A percentile compares a stretch with the other conserved stretches of the same genome.
Conservation (phyloP, 2,888 invertebrate species). For the Bruchidius siliquastri region DNA sequence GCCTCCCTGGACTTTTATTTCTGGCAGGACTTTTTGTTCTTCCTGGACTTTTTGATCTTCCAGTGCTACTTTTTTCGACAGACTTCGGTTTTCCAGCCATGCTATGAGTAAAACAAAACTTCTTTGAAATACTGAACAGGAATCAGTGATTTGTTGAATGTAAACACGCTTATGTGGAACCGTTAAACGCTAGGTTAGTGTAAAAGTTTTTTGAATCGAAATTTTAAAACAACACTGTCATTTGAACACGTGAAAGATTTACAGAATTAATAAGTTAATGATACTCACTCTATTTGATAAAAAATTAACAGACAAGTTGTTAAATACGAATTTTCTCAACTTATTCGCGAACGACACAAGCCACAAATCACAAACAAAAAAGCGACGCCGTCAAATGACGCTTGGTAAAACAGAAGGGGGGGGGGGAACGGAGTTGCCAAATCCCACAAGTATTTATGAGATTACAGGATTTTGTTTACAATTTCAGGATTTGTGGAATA, state of each 20-base stretch:
- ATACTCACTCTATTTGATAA: neutral
- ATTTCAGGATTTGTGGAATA: too few species aligned
- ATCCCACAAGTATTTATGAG: too few species aligned
- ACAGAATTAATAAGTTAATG: neutral
- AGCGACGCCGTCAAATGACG: neutral
- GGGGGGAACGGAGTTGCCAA: too few species aligned
- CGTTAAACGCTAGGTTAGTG: neutral
- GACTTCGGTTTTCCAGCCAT: conserved; percentile 22
- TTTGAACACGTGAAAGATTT: neutral
- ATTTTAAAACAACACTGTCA: neutral
- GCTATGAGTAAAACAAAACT: conserved; percentile 6
- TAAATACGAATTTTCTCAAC: neutral
- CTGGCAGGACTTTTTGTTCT: conserved; percentile 16
- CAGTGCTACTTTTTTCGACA: conserved; percentile 15
- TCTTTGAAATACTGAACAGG: neutral
- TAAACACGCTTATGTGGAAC: neutral
- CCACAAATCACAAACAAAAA: neutral
- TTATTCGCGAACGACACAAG: neutral
- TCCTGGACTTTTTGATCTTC: conserved; percentile 21
- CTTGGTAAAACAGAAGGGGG: neutral
- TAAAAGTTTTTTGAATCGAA: neutral
- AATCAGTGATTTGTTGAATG: neutral
- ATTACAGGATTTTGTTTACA: too few species aligned
- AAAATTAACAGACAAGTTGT: neutral
- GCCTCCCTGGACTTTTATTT: conserved; percentile 14